phyloP scores from a whole-genome alignment of 30 jellyfish, hydroid and myxozoan species.

The Aurelia sp. region DNA sequence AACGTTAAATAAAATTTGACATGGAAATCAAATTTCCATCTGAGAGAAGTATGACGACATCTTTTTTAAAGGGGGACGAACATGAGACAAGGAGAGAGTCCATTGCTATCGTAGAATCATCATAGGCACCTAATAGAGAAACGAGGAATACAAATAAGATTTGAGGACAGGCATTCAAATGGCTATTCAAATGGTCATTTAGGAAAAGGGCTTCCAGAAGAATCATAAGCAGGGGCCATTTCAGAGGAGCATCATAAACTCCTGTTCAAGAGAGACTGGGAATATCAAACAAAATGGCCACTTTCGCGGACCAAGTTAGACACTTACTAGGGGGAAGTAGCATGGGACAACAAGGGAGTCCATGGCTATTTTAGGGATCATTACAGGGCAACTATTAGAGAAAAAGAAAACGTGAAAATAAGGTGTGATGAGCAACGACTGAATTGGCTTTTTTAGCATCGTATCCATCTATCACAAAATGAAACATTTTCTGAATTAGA shows the following conservation, averaged over 20 bases:
- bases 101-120: constrained; percentile 93
- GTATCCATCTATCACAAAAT: too few relatives aligned
- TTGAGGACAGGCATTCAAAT: constrained; percentile 29
- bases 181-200: constrained; percentile 97
- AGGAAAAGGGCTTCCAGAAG: constrained; percentile 50
- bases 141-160: constrained; percentile 75
- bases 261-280: constrained; percentile 39
- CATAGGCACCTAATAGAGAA: constrained; percentile 80
- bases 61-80: constrained; percentile 49
- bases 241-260: constrained; percentile 87
- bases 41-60: constrained; percentile 83
- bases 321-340: constrained; percentile 62
- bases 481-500: too few relatives aligned
- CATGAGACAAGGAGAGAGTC: constrained; percentile 52
- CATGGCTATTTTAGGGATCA: constrained; percentile 91
- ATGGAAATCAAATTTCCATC: constrained; percentile 95
- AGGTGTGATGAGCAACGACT: too few relatives aligned
- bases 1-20: constrained; percentile 87
- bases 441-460: too few relatives aligned
- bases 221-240: constrained; percentile 93
- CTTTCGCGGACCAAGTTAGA: constrained; percentile 81
- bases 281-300: constrained; percentile 96
- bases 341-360: constrained; percentile 50
- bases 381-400: constrained; percentile 81
- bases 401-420: too few relatives aligned